phyloP scores from a whole-genome alignment of 2,797 vertebrate genomes.

The Melanotaenia maccullochi region DNA sequence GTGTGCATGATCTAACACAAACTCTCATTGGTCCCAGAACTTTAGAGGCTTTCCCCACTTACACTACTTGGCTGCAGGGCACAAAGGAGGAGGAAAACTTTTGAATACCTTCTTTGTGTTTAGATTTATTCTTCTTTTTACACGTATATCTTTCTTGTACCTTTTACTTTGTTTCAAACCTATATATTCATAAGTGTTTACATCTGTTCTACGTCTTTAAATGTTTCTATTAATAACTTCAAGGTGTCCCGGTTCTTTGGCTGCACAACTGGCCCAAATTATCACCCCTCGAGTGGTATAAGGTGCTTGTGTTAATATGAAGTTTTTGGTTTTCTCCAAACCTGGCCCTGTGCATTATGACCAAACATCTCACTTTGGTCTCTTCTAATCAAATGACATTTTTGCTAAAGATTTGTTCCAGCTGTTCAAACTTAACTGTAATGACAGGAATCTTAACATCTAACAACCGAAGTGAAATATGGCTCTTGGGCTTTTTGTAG shows the following conservation, averaged over 20 bases:
- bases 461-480: too few species aligned
- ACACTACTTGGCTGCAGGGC: too few species aligned
- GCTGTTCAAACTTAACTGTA: neutral
- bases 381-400: neutral
- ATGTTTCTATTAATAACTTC: neutral
- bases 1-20: neutral
- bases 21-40: too few species aligned
- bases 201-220: neutral
- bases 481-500: too few species aligned
- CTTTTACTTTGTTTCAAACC: too few species aligned
- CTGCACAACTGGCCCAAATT: neutral
- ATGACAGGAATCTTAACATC: neutral
- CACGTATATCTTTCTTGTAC: too few species aligned
- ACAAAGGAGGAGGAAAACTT: too few species aligned
- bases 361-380: neutral
- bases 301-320: neutral
- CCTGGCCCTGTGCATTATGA: neutral
- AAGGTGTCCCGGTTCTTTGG: neutral
- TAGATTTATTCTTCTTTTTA: too few species aligned
- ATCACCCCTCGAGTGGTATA: neutral
- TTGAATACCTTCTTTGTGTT: too few species aligned
- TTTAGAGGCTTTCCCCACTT: too few species aligned
- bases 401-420: neutral
- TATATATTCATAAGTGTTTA: too few species aligned
- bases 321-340: neutral